Percentiles rank a stretch among this genome's conserved stretches.
Evolutionary conservation across 2,113 vertebrate species (phyloP).

Genomic region (Tupaia tana): DNA sequence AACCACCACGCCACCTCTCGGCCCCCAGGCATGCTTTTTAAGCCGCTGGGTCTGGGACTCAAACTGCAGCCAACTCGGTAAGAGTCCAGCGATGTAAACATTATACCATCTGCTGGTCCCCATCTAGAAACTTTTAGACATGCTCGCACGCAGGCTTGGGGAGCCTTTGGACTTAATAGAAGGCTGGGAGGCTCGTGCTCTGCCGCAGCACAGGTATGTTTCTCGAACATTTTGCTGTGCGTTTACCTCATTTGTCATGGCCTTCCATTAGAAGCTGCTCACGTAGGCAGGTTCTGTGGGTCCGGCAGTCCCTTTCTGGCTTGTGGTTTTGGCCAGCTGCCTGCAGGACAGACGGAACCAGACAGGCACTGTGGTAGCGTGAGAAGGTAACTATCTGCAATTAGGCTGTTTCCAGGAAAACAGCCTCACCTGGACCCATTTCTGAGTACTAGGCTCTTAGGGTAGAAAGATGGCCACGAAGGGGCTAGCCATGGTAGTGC

Average conservation of each 20-base stretch:
- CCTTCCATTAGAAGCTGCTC: neutral
- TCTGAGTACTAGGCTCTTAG: neutral
- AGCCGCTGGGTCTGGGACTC: no score
- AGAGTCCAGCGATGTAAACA: no score
- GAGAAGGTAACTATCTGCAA: neutral
- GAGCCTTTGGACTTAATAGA: neutral
- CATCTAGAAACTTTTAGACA: neutral
- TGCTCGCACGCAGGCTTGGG: neutral
- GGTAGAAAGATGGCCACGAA: neutral
- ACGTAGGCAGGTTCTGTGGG: neutral
- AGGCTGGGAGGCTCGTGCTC: neutral
- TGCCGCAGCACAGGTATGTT: neutral
- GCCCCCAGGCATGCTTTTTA: no score
- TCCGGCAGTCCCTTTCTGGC: neutral
- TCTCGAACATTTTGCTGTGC: neutral
- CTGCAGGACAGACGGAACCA: neutral
- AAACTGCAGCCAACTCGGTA: no score
- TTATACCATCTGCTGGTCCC: no score
- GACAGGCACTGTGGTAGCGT: neutral
- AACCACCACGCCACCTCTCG: no score
- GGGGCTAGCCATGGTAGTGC: no score
- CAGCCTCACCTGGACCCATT: neutral
- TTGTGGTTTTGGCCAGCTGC: neutral
- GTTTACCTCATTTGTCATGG: neutral
- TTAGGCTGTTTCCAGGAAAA: constrained; percentile 30